Percentiles rank a stretch among this genome's conserved stretches.
Conservation (phyloP, 2,888 invertebrate species). For the Pandemis corylana region DNA sequence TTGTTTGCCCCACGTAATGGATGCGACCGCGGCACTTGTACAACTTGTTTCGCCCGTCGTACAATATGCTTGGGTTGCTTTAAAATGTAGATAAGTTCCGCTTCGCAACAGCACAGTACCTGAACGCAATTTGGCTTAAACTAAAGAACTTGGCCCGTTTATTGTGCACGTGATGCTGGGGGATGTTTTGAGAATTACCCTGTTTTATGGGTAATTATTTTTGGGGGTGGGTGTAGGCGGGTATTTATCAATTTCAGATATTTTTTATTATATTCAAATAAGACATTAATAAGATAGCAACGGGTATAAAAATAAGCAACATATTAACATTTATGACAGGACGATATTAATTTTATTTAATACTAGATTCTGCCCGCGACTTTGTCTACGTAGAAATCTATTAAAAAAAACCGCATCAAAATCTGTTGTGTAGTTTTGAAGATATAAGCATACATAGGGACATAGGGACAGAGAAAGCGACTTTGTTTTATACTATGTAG, state of each 20-base stretch:
- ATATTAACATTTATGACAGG: no score
- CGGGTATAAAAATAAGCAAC: no score
- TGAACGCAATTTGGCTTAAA: slow-evolving; percentile 42
- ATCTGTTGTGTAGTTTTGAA: no score
- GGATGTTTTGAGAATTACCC: slow-evolving; percentile 16
- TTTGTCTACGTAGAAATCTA: no score
- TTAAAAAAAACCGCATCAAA: no score
- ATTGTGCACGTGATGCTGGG: slow-evolving; percentile 37
- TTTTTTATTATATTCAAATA: background rate
- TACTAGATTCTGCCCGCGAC: no score
- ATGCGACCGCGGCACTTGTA: slow-evolving; percentile 62
- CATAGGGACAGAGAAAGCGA: no score
- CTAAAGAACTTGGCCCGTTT: slow-evolving; percentile 40
- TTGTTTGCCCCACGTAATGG: slow-evolving; percentile 62
- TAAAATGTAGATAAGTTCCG: slow-evolving; percentile 42
- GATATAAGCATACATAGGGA: no score
- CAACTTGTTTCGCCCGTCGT: slow-evolving; percentile 55
- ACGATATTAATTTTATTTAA: no score
- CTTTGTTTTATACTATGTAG: no score
- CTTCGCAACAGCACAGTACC: slow-evolving; percentile 24
- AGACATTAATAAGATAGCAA: background rate
- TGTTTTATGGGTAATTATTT: slow-evolving; percentile 28
- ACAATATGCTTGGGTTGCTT: slow-evolving; percentile 44
- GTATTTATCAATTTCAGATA: background rate
- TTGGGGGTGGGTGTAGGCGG: background rate